Percentiles rank a stretch among this genome's conserved stretches.
Conservation (phyloP, 2,797 vertebrate species). For the Huso huso region DNA sequence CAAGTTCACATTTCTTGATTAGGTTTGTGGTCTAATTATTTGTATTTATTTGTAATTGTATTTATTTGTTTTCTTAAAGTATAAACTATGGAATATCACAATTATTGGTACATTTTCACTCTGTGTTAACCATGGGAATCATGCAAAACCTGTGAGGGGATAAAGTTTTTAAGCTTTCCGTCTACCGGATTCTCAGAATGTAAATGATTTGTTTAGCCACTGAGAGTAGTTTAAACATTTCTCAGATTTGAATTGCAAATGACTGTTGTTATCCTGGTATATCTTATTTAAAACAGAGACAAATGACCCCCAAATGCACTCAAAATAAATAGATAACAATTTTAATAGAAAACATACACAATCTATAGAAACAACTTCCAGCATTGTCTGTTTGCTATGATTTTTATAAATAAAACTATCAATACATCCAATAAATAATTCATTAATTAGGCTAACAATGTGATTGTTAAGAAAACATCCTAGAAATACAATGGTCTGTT, state of each 20-base stretch:
- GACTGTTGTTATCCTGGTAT: constrained; percentile 46
- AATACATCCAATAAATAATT: no score
- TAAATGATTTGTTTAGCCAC: constrained; percentile 53
- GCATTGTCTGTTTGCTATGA: no score
- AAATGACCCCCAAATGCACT: constrained; percentile 53
- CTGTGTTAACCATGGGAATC: no score
- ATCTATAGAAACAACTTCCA: no score
- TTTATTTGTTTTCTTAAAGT: not conserved
- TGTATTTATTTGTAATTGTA: not conserved
- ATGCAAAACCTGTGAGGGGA: constrained; percentile 7
- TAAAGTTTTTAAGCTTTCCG: constrained; percentile 41
- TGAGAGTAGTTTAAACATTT: constrained; percentile 51
- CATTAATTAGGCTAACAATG: no score
- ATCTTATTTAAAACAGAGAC: constrained; percentile 52
- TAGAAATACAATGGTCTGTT: no score
- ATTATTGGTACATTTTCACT: no score
- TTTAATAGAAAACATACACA: no score
- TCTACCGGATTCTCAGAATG: constrained; percentile 22
- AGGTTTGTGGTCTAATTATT: no score
- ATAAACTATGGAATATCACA: not conserved
- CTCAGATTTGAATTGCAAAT: constrained; percentile 67
- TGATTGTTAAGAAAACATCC: no score
- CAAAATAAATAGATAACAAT: constrained; percentile 36
- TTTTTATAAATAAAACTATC: no score
- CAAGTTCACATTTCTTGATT: no score